Evolutionary conservation across 2,888 invertebrate species (phyloP).

Genomic region (Alloscopus bannaensis): DNA sequence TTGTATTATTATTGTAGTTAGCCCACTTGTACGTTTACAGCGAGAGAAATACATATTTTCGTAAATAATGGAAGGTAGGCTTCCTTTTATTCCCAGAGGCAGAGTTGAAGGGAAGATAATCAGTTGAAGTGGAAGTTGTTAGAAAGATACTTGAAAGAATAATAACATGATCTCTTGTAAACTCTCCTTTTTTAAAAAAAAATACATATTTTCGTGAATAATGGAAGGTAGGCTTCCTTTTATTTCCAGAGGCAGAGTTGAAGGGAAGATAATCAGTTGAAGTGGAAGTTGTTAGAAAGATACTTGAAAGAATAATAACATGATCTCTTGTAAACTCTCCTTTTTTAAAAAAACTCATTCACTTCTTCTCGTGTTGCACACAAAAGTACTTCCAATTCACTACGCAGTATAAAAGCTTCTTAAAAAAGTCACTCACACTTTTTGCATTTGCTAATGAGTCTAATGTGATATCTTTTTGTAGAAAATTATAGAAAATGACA

Average conservation of each 20-base stretch:
- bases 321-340: slow-evolving; percentile 49
- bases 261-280: slow-evolving; percentile 49
- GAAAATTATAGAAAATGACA: slow-evolving; percentile 63
- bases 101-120: slow-evolving; percentile 46
- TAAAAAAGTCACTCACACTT: slow-evolving; percentile 50
- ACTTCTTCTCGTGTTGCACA: background rate
- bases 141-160: slow-evolving; percentile 56
- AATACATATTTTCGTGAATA: too few species aligned
- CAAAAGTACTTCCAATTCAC: too few species aligned
- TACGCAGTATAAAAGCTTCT: too few species aligned
- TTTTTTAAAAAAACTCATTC: slow-evolving; percentile 21
- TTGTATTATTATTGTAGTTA: too few species aligned
- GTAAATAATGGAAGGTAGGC: too few species aligned
- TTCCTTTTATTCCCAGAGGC: slow-evolving; percentile 46
- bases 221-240: too few species aligned
- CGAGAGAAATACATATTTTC: too few species aligned
- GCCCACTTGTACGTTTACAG: too few species aligned
- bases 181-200: slow-evolving; percentile 36
- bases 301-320: slow-evolving; percentile 59
- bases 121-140: slow-evolving; percentile 55
- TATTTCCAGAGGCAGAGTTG: slow-evolving; percentile 49
- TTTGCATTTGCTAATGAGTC: slow-evolving; percentile 49
- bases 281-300: slow-evolving; percentile 54
- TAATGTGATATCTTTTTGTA: slow-evolving; percentile 56
- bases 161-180: slow-evolving; percentile 57